Percentiles rank a stretch among this genome's conserved stretches.
Conservation (phyloP, 2,888 invertebrate species). For the Anticlea derivata region DNA sequence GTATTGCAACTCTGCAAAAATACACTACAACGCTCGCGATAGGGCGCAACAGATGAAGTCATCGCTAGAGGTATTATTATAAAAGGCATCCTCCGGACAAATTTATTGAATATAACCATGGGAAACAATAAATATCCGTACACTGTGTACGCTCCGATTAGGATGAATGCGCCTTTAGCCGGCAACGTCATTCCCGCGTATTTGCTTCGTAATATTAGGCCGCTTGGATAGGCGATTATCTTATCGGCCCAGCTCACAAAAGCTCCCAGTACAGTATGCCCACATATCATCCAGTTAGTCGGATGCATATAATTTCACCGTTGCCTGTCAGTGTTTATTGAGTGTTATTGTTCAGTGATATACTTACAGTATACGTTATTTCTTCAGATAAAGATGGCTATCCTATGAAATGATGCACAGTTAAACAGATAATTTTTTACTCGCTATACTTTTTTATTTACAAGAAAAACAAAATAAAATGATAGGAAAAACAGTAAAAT, state of each 20-base stretch:
- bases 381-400: conserved; percentile 86
- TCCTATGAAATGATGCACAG: conserved; percentile 90
- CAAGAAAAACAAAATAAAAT: conserved; percentile 69
- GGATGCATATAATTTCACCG: conserved; percentile 35
- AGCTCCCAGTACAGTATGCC: conserved; percentile 39
- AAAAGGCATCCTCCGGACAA: too few relatives aligned
- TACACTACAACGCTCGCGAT: too few relatives aligned
- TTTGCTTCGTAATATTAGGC: neutral
- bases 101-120: too few relatives aligned
- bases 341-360: conserved; percentile 83
- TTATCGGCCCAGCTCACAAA: conserved; percentile 48
- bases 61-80: too few relatives aligned
- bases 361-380: conserved; percentile 84
- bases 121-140: too few relatives aligned
- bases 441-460: conserved; percentile 82
- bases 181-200: neutral
- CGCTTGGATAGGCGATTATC: conserved; percentile 9
- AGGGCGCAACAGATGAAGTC: too few relatives aligned
- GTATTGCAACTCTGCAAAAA: too few relatives aligned
- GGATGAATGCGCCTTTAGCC: too few relatives aligned
- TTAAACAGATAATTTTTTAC: conserved; percentile 90
- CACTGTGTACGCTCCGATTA: too few relatives aligned
- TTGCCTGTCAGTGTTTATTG: conserved; percentile 79
- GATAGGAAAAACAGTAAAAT: conserved; percentile 35
- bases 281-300: conserved; percentile 47